Base-by-base conservation (phyloP, 64 coral and sea anemone species). In the Hydrozoanthus tunicans region DNA sequence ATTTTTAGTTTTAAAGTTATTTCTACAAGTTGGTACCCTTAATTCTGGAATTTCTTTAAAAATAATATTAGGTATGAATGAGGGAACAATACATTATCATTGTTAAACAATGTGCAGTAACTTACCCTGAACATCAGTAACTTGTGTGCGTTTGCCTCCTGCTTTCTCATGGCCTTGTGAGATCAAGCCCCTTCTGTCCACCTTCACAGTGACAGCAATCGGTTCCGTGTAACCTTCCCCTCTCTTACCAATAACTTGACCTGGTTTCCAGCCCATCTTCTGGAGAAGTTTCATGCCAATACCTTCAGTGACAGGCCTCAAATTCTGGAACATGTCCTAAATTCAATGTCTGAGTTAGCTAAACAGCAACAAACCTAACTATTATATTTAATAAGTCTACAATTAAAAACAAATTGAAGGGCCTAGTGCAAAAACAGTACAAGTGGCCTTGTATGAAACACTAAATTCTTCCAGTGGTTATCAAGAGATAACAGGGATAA, bases 321-420 rank as follows among this genome's bases (percentile, higher is more conserved):
- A 77, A 70, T 99, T 99, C 7, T 94, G 97, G 68, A 99, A 99
- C 97, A 99, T 99, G 74, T 99, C 97, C 97, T 99, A 89, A 74
- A 68, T 64, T 74, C 7, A 64, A 77, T 43, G 32, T 43, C 32
- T 43, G 32, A 43, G 32, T 43, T 43, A 43, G 32, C 32, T 43
- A 0, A 43, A 43, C 32, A 43, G 32, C 32, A 43, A 2, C 32
- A 43, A 43, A 43, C 32, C 32, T 2, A 43, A 43, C 32, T 43
- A 1, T 43, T 43, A 43, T 43, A 43, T 43, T 2, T 43, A 43
- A 43, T 43, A 43, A 43, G 32, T 43, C 32, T 43, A 43, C 32
- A 43, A 43, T 43, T 43, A 43, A 43, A 43, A 43, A 43, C 32
- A 43, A 43, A 43, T 43, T 43, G 32, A 43, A 43, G 32, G 32